A percentile compares a stretch with the other conserved stretches of the same genome.
Evolutionary conservation across 2,113 vertebrate genomes (phyloP).

Genomic region (Caretta caretta): DNA sequence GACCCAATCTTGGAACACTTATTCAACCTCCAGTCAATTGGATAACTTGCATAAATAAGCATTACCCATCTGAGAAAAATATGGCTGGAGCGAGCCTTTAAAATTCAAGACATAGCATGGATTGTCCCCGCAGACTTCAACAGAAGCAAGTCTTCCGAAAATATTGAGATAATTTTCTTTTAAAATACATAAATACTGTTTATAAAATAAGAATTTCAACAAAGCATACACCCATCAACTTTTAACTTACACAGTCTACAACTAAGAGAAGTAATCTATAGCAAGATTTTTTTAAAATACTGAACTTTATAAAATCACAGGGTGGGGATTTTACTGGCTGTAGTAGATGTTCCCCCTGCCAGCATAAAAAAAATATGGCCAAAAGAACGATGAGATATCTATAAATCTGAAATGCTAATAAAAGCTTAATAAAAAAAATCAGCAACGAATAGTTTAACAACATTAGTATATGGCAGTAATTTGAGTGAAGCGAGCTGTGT

Average conservation of each 20-base stretch:
- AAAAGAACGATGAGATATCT: slow-evolving; percentile 38
- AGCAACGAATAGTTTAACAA: slow-evolving; percentile 61
- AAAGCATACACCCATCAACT: not conserved
- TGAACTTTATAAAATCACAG: slow-evolving; percentile 4
- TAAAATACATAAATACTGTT: not conserved
- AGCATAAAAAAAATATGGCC: slow-evolving; percentile 44
- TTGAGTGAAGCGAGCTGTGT: slow-evolving; percentile 30
- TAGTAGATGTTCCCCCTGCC: slow-evolving; percentile 18
- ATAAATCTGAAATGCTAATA: slow-evolving; percentile 17
- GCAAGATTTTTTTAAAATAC: not conserved
- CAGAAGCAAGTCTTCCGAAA: not conserved
- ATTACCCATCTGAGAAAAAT: not conserved
- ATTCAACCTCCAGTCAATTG: not conserved
- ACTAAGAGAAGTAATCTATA: not conserved
- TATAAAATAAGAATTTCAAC: not conserved
- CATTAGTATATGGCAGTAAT: slow-evolving; percentile 46
- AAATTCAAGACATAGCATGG: not conserved
- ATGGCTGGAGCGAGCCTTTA: not conserved
- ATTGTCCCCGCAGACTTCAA: not conserved
- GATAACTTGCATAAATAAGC: not conserved
- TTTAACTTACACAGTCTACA: not conserved
- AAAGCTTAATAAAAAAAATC: slow-evolving; percentile 43
- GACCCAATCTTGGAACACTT: not conserved
- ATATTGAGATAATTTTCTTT: not conserved
- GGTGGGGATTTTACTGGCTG: not conserved